A percentile compares a stretch with the other conserved stretches of the same genome.
These are phyloP conservation scores for Phrynocephalus guinanensis DNA, from an alignment of 2,797 vertebrate genomes.

Conservation along the genomic window DNA sequence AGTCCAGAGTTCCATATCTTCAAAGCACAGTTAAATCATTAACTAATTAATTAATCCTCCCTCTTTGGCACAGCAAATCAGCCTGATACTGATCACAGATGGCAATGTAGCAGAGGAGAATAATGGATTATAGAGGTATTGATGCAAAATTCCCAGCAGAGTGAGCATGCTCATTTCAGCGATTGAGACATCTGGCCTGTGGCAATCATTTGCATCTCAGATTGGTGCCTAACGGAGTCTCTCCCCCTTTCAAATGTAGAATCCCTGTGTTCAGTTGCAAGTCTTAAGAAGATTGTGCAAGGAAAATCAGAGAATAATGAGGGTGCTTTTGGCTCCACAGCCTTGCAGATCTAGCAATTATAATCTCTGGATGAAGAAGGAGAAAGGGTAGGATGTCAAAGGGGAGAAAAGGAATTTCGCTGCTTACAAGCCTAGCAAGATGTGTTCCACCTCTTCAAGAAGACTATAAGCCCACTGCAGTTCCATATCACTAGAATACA, in stretches of 20 bases:
- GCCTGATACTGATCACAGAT: slow-evolving; percentile 1
- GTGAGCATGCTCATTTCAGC: slow-evolving; percentile 1
- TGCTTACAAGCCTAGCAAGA: neutral
- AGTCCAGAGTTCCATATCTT: neutral
- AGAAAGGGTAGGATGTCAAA: neutral
- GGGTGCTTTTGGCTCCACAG: neutral
- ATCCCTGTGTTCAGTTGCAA: neutral
- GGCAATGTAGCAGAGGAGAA: slow-evolving; percentile 29
- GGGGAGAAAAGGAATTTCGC: neutral
- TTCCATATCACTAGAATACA: neutral
- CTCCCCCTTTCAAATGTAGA: slow-evolving; percentile 10
- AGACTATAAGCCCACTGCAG: neutral
- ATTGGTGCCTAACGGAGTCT: neutral
- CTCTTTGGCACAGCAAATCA: slow-evolving; percentile 5
- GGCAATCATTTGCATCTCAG: neutral
- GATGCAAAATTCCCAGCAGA: neutral
- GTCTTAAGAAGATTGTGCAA: neutral
- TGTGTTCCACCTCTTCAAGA: neutral
- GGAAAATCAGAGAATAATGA: neutral
- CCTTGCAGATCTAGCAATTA: neutral
- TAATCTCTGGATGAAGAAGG: neutral
- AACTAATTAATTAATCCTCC: slow-evolving; percentile 37
- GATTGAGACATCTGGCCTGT: neutral
- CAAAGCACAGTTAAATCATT: slow-evolving; percentile 35
- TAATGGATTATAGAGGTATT: neutral